phyloP scores from a whole-genome alignment of 2,113 vertebrate species.

The Ranitomeya imitator region DNA sequence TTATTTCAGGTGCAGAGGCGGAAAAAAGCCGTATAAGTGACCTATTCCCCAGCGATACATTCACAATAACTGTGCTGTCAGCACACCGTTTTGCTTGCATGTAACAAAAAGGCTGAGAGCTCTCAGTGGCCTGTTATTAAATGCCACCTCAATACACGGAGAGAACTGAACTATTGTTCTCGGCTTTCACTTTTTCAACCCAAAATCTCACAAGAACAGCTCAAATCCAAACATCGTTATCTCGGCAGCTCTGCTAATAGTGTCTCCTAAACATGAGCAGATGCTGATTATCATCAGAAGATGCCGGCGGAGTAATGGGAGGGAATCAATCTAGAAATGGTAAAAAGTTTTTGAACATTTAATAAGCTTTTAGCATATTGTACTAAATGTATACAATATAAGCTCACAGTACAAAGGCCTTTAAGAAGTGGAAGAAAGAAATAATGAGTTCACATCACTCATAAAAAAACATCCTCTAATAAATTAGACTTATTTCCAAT shows the following conservation, averaged over 20 bases:
- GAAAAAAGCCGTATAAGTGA: conserved; percentile 60
- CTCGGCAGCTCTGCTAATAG: neutral
- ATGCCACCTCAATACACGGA: conserved; percentile 6
- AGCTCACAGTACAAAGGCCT: neutral
- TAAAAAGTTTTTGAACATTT: neutral
- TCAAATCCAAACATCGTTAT: neutral
- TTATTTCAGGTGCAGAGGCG: conserved; percentile 59
- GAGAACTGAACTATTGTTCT: conserved; percentile 12
- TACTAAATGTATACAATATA: neutral
- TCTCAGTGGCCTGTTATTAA: conserved; percentile 38
- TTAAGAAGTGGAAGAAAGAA: neutral
- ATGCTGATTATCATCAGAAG: conserved; percentile 14
- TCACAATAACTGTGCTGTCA: conserved; percentile 35
- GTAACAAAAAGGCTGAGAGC: conserved; percentile 36
- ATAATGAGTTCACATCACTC: neutral
- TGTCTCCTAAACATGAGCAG: conserved; percentile 8
- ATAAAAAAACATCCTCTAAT: neutral
- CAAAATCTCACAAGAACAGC: neutral
- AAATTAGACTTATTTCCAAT: neutral
- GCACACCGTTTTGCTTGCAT: conserved; percentile 40
- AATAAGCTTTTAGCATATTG: conserved; percentile 16
- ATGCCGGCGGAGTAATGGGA: neutral
- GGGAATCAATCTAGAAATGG: neutral
- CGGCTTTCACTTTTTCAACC: conserved; percentile 19
- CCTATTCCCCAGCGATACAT: conserved; percentile 47